phyloP scores from a whole-genome alignment of 2,113 vertebrate species.

The Microtus pennsylvanicus region DNA sequence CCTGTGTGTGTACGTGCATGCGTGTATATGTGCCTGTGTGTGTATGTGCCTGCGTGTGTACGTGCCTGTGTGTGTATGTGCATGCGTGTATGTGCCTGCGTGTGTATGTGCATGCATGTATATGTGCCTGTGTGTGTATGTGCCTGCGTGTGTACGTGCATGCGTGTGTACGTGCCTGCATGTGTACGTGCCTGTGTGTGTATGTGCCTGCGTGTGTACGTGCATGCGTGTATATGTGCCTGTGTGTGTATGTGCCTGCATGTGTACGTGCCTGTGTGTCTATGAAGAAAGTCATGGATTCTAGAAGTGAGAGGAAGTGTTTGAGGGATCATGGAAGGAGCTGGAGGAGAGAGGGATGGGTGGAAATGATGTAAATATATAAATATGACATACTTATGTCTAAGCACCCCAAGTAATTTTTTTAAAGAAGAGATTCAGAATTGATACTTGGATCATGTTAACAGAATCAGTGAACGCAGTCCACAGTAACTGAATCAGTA shows the following conservation, averaged over 20 bases:
- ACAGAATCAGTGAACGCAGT: background rate
- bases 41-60: too few relatives aligned
- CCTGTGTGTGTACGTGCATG: too few relatives aligned
- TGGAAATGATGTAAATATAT: background rate
- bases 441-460: background rate
- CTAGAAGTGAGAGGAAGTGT: background rate
- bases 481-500: too few relatives aligned
- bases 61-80: too few relatives aligned
- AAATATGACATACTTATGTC: background rate
- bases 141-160: too few relatives aligned
- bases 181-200: background rate
- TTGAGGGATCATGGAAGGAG: background rate
- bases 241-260: background rate
- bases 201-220: accelerated
- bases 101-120: too few relatives aligned
- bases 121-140: too few relatives aligned
- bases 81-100: too few relatives aligned
- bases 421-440: background rate
- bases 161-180: too few relatives aligned
- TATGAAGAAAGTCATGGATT: background rate
- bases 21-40: too few relatives aligned
- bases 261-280: background rate
- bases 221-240: background rate
- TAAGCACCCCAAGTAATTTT: background rate
- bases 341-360: background rate